Evolutionary conservation across 1,140 invertebrate species (phyloP).

Genomic region (Bilobella aurantiaca): DNA sequence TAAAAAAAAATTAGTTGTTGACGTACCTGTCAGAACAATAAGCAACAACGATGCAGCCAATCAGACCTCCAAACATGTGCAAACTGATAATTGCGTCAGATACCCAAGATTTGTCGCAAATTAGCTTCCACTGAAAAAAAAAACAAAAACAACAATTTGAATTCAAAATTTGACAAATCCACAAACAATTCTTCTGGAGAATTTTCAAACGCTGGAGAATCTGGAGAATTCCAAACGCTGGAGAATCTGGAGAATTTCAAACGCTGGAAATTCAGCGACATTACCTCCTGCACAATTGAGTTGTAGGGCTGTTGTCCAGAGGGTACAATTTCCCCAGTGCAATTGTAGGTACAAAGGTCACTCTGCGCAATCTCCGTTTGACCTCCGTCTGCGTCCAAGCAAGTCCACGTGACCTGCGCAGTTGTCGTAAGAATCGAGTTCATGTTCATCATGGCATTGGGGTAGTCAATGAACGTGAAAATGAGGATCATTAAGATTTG

Average conservation of each 20-base stretch:
- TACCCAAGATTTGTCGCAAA: conserved; percentile 26
- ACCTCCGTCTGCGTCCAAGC: background rate
- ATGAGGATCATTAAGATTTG: conserved; percentile 14
- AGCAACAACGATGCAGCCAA: conserved; percentile 17
- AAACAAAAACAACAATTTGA: background rate
- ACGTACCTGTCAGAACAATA: conserved; percentile 22
- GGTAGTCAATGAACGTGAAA: conserved; percentile 2
- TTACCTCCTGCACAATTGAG: conserved; percentile 20
- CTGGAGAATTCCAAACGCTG: too few species aligned
- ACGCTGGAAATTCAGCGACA: too few species aligned
- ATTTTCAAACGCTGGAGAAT: too few species aligned
- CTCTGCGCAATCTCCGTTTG: background rate
- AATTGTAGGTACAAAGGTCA: background rate
- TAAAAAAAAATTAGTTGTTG: background rate
- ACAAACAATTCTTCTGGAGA: background rate
- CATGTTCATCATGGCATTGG: conserved; percentile 15
- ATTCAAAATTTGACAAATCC: background rate
- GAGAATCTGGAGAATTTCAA: too few species aligned
- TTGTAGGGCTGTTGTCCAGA: background rate
- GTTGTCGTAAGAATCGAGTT: conserved; percentile 15
- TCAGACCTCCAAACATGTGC: conserved; percentile 30
- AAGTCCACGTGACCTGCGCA: background rate
- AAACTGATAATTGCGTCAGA: conserved; percentile 22
- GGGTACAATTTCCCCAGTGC: background rate
- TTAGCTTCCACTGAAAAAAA: conserved; percentile 24